Evolutionary conservation across 1,140 invertebrate species (phyloP).

Genomic region (Tetranychus cinnabarinus): DNA sequence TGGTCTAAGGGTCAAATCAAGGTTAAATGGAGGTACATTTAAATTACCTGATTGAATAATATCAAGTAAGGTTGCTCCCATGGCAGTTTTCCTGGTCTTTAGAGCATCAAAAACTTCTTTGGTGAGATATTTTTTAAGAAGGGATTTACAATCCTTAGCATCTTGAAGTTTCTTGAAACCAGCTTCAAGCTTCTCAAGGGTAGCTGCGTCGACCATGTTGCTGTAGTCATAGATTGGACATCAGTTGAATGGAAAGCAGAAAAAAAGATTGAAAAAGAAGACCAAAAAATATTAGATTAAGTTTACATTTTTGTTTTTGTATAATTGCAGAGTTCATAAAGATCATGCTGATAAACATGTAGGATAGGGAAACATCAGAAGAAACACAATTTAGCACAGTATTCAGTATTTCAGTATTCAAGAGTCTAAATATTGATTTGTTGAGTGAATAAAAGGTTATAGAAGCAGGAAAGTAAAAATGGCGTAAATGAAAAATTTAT

Average conservation of each 20-base stretch:
- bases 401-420: too few relatives aligned
- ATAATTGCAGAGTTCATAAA: background rate
- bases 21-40: background rate
- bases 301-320: slow-evolving; percentile 3
- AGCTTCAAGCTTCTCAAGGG: slow-evolving; percentile 53
- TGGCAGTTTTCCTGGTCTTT: slow-evolving; percentile 71
- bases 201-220: slow-evolving; percentile 13
- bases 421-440: too few relatives aligned
- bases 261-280: background rate
- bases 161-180: slow-evolving; percentile 61
- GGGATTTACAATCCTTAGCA: slow-evolving; percentile 64
- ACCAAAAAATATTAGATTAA: background rate
- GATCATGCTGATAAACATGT: too few relatives aligned
- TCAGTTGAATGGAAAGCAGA: background rate
- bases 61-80: slow-evolving; percentile 66
- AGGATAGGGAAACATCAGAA: too few relatives aligned
- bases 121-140: slow-evolving; percentile 80
- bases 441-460: too few relatives aligned
- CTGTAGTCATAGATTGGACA: background rate
- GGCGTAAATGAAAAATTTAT: too few relatives aligned
- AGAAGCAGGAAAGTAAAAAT: too few relatives aligned
- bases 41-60: slow-evolving; percentile 55
- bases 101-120: slow-evolving; percentile 67
- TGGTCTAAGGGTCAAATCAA: background rate
- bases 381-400: too few relatives aligned